Base-by-base conservation (phyloP, 2,888 invertebrate genomes). In the Dasypolia templi region DNA sequence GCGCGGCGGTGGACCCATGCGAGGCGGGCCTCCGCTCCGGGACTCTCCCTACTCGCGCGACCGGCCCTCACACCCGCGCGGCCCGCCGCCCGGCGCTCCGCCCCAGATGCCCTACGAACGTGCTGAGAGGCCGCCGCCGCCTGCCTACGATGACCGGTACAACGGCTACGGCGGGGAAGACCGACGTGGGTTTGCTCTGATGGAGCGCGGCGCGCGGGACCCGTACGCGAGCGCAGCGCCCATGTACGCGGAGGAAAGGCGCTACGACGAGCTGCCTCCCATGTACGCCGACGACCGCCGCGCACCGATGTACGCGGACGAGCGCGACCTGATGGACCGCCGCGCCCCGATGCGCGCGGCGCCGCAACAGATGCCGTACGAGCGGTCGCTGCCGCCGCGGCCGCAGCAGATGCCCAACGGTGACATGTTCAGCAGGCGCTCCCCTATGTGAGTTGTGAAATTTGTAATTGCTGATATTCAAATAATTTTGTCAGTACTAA, bases 351-450 rank as follows among this genome's bases (percentile, higher is more conserved):
- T 88, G 90, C 90, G 91, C 22, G 87, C 90, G 32, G 89, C 87
- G 26, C 92, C 90, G 53, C 92, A 93, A 72, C 90, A 90, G 63
- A 92, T 93, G 77, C 91, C 92, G 19, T 95, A 94, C 81, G 96
- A 96, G 42, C 90, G 95, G 12, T 87, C 92, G 22, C 90, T 94
- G 22, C 93, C 94, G 1, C 93, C 94, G 0, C 86, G 94, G 12
- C 85, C 92, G 1, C 91, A 92, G 32, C 92, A 93, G 51, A 92
- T 94, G 91, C 93, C 93, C 82, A 95, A 95, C 75, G 95, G 95
- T 11, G 95, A 95, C 78, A 96, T 96, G 95, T 97, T 95, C 90
- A 96, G 96, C 89, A 91, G 96, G 75, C 92, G 96, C 79, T 94
- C 95, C 65, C 94, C 94, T 66, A 95, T 95, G 95, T 95, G 61